phyloP scores from a whole-genome alignment of 1,140 invertebrate genomes.

The Chelonus insularis region DNA sequence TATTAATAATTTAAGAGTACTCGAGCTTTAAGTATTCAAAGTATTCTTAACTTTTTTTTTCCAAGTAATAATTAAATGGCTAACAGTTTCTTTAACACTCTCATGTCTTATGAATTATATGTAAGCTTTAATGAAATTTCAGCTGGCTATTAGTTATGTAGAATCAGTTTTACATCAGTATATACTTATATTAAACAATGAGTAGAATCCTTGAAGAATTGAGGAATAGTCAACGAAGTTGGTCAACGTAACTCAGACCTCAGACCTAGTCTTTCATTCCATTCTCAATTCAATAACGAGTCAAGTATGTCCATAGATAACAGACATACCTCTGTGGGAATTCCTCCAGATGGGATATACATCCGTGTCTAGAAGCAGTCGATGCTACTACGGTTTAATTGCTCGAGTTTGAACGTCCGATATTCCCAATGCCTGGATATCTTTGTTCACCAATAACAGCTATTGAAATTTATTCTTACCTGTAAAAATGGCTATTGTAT shows the following conservation, averaged over 20 bases:
- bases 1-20: too few relatives aligned
- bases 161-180: too few relatives aligned
- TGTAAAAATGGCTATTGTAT: background rate
- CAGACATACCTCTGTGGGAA: constrained; percentile 6
- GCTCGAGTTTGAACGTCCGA: constrained; percentile 21
- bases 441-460: constrained; percentile 17
- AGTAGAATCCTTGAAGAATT: background rate
- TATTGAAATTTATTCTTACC: constrained; percentile 1
- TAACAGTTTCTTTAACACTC: too few relatives aligned
- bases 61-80: too few relatives aligned
- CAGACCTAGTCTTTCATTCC: background rate
- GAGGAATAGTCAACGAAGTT: background rate
- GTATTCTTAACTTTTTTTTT: too few relatives aligned
- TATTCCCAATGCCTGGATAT: constrained; percentile 21
- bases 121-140: too few relatives aligned
- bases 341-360: constrained; percentile 14
- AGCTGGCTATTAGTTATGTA: too few relatives aligned
- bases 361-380: constrained; percentile 2
- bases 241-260: background rate
- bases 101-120: too few relatives aligned
- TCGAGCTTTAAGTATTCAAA: too few relatives aligned
- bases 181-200: background rate
- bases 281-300: background rate
- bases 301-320: background rate
- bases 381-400: constrained; percentile 23